Evolutionary conservation across 37 sponge, comb jelly and placozoan species (phyloP).

Genomic region (Beroe forskalii): DNA sequence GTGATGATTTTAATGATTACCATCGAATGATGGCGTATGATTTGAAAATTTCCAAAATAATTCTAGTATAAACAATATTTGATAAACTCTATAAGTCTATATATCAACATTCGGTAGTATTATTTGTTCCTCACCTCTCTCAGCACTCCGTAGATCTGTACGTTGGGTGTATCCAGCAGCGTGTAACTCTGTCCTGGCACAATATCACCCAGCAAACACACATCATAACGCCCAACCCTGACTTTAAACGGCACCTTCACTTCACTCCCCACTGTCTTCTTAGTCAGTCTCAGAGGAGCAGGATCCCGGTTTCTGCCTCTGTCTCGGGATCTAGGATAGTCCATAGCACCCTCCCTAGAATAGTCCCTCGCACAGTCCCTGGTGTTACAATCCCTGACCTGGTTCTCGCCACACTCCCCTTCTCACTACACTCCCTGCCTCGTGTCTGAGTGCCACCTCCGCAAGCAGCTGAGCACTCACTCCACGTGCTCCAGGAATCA

Average conservation of each 20-base stretch:
- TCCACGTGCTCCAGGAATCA: conserved; percentile 13
- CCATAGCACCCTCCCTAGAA: neutral
- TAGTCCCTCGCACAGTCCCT: conserved; percentile 4
- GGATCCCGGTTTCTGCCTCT: neutral
- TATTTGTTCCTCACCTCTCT: neutral
- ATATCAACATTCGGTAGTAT: too few species aligned
- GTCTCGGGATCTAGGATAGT: neutral
- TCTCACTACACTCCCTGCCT: neutral
- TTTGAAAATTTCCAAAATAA: too few species aligned
- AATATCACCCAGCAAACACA: conserved; percentile 1
- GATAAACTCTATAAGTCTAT: too few species aligned
- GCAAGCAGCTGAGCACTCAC: conserved; percentile 36
- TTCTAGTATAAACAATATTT: too few species aligned
- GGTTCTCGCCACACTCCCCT: neutral
- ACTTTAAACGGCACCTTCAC: neutral
- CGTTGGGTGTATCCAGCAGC: conserved; percentile 2
- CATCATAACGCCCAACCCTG: neutral
- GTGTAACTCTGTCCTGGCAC: neutral
- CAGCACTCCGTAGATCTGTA: conserved; percentile 32
- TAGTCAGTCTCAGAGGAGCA: neutral
- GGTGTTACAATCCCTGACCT: conserved; percentile 37
- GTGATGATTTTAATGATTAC: too few species aligned
- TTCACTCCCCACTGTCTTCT: neutral
- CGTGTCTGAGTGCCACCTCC: conserved; percentile 42
- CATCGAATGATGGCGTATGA: too few species aligned